Conservation (phyloP, 2,888 invertebrate genomes). For the Deroplatys truncata region DNA sequence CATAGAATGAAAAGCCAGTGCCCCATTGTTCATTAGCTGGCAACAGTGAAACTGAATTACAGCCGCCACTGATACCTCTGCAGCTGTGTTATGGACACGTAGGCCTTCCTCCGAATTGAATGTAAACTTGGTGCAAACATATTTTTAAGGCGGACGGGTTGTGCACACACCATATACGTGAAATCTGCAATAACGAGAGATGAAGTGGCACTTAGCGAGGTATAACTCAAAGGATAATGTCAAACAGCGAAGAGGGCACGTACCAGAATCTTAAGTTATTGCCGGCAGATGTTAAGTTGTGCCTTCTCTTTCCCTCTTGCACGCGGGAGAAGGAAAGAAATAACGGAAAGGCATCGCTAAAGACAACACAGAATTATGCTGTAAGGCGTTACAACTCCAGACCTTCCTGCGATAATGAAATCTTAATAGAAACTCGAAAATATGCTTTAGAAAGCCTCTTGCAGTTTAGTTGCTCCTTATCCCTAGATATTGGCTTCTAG, state of each 20-base stretch:
- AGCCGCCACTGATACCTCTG: too few species aligned
- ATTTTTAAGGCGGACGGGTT: background rate
- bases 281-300: background rate
- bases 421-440: background rate
- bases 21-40: too few species aligned
- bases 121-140: background rate
- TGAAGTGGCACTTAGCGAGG: constrained; percentile 24
- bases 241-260: background rate
- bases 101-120: background rate
- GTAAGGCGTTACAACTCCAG: background rate
- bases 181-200: constrained; percentile 20
- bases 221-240: constrained; percentile 25
- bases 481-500: background rate
- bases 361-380: background rate
- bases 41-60: too few species aligned
- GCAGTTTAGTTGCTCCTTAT: background rate
- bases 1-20: too few species aligned
- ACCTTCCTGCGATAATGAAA: background rate
- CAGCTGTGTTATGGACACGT: background rate
- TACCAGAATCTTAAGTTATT: constrained; percentile 9
- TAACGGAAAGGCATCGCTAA: background rate
- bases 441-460: background rate
- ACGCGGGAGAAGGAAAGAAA: background rate
- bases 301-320: background rate
- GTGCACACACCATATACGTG: background rate